Base-by-base conservation (phyloP, 2,888 invertebrate species). In the Drosophila peninsularis region DNA sequence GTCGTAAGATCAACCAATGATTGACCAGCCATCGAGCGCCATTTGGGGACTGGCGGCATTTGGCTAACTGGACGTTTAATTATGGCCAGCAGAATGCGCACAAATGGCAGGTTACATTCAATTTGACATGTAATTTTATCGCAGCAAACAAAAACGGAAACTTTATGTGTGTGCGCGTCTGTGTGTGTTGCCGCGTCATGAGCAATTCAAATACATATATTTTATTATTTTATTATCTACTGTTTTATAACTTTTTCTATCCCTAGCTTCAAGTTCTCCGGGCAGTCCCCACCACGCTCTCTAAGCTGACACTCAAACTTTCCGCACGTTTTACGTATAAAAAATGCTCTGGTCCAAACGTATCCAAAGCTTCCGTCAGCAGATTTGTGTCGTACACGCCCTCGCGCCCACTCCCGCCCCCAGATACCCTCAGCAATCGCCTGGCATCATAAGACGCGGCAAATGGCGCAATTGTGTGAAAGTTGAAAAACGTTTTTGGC, bases 381-480 rank as follows among this genome's bases (percentile, higher is more conserved):
- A 87, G 79, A 83, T 86, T 79, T 85, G 71, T 80, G 81, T 76
- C 71, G 76, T 49, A 64, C 67, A 73, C 64, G 55, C 61, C 72
- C 19, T 36, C 7, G n/a, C 27, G 49, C 11, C 47, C 1, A 1
- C 30, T 2, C 56, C 44, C 27, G 13, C 17, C 42, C 13, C 13
- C 14, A 13, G 11, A 32, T 2, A 13, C 34, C 2, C 5, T 14
- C 50, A 14, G 52, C 67, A 56, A 56, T 57, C 45, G 67, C 27
- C 27, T 36, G 36, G 56, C 52, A 50, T 42, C 71, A 73, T 69
- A 89, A 83, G 77, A 82, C 80, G 80, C 79, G 71, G 87, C 83
- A 87, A 87, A 89, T 89, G 86, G 86, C 86, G 88, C 87, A 88
- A 87, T 87, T 89, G 87, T 89, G 90, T 87, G 88, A 88, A 88